Base-by-base conservation (phyloP, 1,140 invertebrate species). In the Monomorium pharaonis region DNA sequence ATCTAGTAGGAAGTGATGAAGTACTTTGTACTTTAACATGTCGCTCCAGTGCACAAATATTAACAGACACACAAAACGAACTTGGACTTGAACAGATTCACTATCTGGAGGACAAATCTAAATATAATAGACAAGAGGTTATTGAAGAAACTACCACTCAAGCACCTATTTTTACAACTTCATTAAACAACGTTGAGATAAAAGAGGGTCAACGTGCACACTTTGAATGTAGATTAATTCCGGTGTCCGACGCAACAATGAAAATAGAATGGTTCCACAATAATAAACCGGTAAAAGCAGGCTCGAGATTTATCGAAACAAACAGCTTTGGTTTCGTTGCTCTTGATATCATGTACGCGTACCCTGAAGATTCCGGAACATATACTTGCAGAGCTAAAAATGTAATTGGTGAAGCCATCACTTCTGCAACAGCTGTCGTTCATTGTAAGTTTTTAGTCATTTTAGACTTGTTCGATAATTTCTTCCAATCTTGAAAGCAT, bases 231-330 rank as follows among this genome's bases (percentile, higher is more conserved):
- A 97, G 98, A 49, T 94, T 99, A 14, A 98, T 99, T 90, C 99
- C 99, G 10, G 98, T 99, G 27, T 99, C 98, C 54, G 99, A 99
- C 95, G 96, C 98, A 0, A 98, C 98, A 0, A 98, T 99, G 97
- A 98, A 98, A 94, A 98, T 99, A 0, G 98, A 99, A 95, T 99
- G 99, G 99, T 99, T 98, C 95, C 98, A 99, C 87, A 99, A 99
- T 93, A 98, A 98, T 91, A 95, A 97, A 86, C 97, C 98, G 1
- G 95, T 99, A 0, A 98, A 98, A 94, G 98, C 97, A 80, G 98
- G 98, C 12, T 98, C 98, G 0, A 96, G 98, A 89, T 98, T 99
- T 92, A 97, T 97, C 10, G 98, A 98, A 96, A 98, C 98, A 12
- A 98, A 98, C 91, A 99, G 98, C 94, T 99, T 99, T 94, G 98